phyloP scores from a whole-genome alignment of 2,113 vertebrate species.

The Malurus elegans region DNA sequence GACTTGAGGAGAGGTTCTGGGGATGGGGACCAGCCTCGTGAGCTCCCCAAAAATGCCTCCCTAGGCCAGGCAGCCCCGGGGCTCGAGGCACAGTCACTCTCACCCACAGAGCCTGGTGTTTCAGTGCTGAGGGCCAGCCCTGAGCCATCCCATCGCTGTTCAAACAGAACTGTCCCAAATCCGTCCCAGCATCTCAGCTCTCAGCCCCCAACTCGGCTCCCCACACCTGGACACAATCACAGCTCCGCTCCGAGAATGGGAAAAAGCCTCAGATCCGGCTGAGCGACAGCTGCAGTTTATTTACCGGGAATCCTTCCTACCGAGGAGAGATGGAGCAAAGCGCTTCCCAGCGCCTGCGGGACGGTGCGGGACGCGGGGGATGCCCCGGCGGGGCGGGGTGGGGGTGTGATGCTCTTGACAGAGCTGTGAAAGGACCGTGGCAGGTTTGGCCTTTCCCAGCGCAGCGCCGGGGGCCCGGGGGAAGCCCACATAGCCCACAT shows the following conservation, averaged over 20 bases:
- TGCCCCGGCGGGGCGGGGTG: not conserved
- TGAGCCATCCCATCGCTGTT: accelerated
- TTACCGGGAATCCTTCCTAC: conserved; percentile 4
- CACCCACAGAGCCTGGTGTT: not conserved
- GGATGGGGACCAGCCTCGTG: accelerated
- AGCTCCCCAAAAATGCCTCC: not conserved
- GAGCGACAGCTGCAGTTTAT: conserved; percentile 58
- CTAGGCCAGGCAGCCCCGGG: not conserved
- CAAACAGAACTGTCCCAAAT: not conserved
- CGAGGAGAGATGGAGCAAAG: not conserved
- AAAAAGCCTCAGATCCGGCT: not conserved
- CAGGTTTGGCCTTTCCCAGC: conserved; percentile 58
- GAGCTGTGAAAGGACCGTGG: not conserved
- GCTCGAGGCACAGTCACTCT: accelerated
- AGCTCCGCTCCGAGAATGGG: not conserved
- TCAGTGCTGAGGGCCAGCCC: not conserved
- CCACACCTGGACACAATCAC: conserved; percentile 36
- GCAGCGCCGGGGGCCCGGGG: not conserved
- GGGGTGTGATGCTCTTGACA: not conserved
- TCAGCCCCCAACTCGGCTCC: not conserved
- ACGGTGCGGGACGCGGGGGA: not conserved
- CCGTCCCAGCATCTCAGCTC: not conserved
- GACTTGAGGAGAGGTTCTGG: accelerated
- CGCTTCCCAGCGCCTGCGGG: not conserved
- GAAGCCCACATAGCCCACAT: conserved; percentile 54